Evolutionary conservation across 1,140 invertebrate genomes (phyloP).

Genomic region (Platorchestia sp.): DNA sequence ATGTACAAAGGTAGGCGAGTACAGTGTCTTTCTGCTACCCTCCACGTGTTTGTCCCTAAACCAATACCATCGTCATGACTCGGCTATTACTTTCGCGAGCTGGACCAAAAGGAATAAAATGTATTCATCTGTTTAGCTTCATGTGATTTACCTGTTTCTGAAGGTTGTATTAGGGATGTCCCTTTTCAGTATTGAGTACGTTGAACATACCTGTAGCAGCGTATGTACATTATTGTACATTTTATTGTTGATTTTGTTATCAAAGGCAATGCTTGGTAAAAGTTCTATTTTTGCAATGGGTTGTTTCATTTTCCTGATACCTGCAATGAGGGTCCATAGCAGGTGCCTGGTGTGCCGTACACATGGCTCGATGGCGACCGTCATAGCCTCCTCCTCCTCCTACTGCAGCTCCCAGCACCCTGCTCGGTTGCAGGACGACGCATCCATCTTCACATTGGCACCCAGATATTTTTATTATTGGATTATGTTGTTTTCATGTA

Average conservation of each 20-base stretch:
- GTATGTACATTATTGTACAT: background rate
- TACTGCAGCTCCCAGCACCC: background rate
- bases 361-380: no score
- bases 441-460: background rate
- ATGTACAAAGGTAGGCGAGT: background rate
- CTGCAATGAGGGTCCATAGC: background rate
- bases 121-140: background rate
- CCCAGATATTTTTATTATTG: background rate
- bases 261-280: background rate
- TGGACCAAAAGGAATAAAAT: background rate
- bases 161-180: background rate
- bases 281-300: background rate
- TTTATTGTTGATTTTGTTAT: slow-evolving; percentile 42
- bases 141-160: background rate
- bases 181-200: background rate
- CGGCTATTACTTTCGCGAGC: background rate
- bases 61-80: background rate
- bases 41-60: background rate
- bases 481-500: background rate
- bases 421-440: background rate
- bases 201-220: background rate
- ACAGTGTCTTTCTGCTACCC: background rate
- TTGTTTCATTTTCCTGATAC: slow-evolving; percentile 16
- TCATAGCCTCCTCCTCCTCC: background rate
- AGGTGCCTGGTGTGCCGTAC: background rate